These are phyloP conservation scores for Mystacides longicornis DNA, from an alignment of 2,888 invertebrate species.

Conservation along the genomic window DNA sequence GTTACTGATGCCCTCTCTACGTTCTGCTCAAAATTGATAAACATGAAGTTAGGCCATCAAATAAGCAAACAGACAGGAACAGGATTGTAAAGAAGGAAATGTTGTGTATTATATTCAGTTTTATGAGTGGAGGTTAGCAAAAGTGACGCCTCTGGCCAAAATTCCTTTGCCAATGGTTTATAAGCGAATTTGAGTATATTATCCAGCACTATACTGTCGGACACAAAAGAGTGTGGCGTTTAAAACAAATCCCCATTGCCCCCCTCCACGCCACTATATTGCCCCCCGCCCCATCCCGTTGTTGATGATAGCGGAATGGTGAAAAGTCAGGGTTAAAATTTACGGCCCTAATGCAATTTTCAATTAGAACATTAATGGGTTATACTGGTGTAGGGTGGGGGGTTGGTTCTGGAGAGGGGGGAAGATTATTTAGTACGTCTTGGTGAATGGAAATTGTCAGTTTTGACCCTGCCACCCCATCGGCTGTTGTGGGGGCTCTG, in stretches of 20 bases:
- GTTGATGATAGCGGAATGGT: background rate
- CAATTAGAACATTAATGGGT: constrained; percentile 28
- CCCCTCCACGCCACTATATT: background rate
- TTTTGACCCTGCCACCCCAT: constrained; percentile 11
- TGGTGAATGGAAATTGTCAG: constrained; percentile 21
- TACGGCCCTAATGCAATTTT: constrained; percentile 27
- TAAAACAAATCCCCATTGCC: background rate
- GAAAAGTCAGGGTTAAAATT: constrained; percentile 22
- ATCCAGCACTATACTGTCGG: constrained; percentile 9
- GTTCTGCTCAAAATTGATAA: too few relatives aligned
- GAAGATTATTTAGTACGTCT: constrained; percentile 24
- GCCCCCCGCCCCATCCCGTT: background rate
- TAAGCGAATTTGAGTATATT: constrained; percentile 24
- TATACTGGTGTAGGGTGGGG: constrained; percentile 21
- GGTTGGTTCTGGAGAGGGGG: constrained; percentile 10
- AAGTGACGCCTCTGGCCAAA: constrained; percentile 3
- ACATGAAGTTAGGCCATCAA: too few relatives aligned
- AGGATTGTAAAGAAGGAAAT: too few relatives aligned
- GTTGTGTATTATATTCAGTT: background rate
- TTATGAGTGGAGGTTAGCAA: background rate
- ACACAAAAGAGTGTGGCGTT: constrained; percentile 1
- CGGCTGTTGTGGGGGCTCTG: too few relatives aligned
- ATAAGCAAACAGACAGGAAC: too few relatives aligned
- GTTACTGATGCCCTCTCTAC: too few relatives aligned
- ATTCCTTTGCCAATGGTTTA: constrained; percentile 14